A percentile compares a stretch with the other conserved stretches of the same genome.
phyloP scores from a whole-genome alignment of 2,113 vertebrate genomes.

The Scophthalmus maximus region DNA sequence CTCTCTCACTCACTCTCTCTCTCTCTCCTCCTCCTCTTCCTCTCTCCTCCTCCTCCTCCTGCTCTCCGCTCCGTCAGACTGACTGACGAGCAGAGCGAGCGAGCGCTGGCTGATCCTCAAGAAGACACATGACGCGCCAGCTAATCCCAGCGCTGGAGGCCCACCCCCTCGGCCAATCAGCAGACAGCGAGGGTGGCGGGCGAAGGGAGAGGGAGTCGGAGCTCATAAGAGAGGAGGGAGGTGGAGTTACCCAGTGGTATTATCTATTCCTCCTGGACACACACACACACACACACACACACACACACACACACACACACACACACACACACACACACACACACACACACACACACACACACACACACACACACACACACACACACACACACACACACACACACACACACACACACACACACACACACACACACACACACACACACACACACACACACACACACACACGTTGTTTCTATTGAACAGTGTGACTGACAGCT shows the following conservation, averaged over 20 bases:
- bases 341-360: background rate
- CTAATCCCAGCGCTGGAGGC: slow-evolving; percentile 79
- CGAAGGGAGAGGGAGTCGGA: background rate
- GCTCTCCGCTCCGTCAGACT: slow-evolving; percentile 53
- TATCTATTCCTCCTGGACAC: slow-evolving; percentile 36
- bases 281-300: background rate
- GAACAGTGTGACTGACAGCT: background rate
- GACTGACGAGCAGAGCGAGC: slow-evolving; percentile 50
- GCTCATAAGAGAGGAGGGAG: slow-evolving; percentile 47
- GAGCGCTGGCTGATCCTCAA: slow-evolving; percentile 74
- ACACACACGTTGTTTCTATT: slow-evolving; percentile 28
- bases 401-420: background rate
- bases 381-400: background rate
- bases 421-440: background rate
- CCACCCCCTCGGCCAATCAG: slow-evolving; percentile 76
- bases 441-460: background rate
- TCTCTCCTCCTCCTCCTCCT: slow-evolving; percentile 11
- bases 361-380: background rate
- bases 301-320: background rate
- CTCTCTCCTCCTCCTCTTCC: slow-evolving; percentile 34
- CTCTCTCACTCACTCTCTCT: slow-evolving; percentile 46
- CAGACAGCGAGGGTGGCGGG: slow-evolving; percentile 1
- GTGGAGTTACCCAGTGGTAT: slow-evolving; percentile 24
- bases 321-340: too few relatives aligned
- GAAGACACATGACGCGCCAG: slow-evolving; percentile 62